These are phyloP conservation scores for Pseudomyrmex cubaensis DNA, from an alignment of 1,140 invertebrate species.

Conservation along the genomic window DNA sequence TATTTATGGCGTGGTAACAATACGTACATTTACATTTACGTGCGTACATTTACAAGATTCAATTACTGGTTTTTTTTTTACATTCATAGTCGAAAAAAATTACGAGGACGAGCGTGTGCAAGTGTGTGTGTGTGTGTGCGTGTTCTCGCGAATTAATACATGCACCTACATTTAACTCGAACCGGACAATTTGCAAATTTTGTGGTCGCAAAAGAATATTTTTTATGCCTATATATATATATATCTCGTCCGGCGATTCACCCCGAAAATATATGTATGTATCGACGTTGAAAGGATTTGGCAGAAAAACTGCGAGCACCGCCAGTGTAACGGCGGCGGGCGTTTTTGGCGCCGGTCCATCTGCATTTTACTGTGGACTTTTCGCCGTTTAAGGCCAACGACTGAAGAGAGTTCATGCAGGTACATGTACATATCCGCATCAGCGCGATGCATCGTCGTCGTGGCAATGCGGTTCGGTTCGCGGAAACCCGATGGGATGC, in stretches of 20 bases:
- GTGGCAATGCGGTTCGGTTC: slow-evolving; percentile 17
- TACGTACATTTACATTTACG: too few species aligned
- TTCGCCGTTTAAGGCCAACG: slow-evolving; percentile 63
- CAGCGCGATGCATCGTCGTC: not conserved
- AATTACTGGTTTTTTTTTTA: not conserved
- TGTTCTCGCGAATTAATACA: not conserved
- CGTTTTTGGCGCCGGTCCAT: slow-evolving; percentile 63
- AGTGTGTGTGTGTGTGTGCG: too few species aligned
- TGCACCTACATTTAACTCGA: not conserved
- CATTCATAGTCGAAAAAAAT: not conserved
- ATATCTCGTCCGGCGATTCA: not conserved
- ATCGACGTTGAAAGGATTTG: slow-evolving; percentile 36
- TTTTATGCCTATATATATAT: not conserved
- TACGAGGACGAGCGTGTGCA: not conserved
- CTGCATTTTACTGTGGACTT: slow-evolving; percentile 54
- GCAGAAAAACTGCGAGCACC: slow-evolving; percentile 43
- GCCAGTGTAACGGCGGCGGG: slow-evolving; percentile 40
- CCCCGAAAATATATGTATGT: slow-evolving; percentile 9
- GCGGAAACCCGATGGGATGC: slow-evolving; percentile 27
- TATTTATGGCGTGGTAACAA: too few species aligned
- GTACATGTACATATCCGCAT: not conserved
- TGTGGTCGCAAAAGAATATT: not conserved
- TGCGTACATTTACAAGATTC: not conserved
- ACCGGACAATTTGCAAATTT: not conserved
- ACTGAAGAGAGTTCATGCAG: slow-evolving; percentile 26